Conservation (phyloP, 1,140 invertebrate species). For the Bombus sibiricus region DNA sequence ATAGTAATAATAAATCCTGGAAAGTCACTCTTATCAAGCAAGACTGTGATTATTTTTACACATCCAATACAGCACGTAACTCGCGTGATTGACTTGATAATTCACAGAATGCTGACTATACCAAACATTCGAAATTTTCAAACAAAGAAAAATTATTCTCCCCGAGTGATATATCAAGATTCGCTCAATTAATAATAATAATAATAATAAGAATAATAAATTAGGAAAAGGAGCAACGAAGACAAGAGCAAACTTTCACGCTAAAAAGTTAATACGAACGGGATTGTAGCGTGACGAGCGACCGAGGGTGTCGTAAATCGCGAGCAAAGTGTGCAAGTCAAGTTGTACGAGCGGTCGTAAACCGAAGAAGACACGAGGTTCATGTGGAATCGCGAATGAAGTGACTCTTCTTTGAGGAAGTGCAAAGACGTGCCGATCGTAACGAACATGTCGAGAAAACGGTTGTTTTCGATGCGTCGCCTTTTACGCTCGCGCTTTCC, state of each 20-base stretch:
- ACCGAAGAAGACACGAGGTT: neutral
- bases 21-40: no score
- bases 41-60: no score
- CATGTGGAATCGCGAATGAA: neutral
- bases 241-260: neutral
- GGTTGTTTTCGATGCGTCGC: constrained; percentile 30
- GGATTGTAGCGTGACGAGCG: neutral
- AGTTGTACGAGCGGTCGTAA: neutral
- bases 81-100: no score
- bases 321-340: neutral
- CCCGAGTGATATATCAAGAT: neutral
- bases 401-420: neutral
- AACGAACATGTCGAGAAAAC: neutral
- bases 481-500: neutral
- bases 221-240: no score
- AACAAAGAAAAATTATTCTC: no score
- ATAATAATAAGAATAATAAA: neutral
- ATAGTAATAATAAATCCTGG: no score
- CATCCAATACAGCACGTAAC: no score
- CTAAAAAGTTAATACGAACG: neutral
- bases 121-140: fast-evolving
- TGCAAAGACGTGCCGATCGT: constrained; percentile 14
- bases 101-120: no score
- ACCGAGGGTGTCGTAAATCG: constrained; percentile 22
- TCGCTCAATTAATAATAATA: neutral